These are phyloP conservation scores for Amphipyra tragopoginis DNA, from an alignment of 2,888 invertebrate genomes.

Conservation along the genomic window DNA sequence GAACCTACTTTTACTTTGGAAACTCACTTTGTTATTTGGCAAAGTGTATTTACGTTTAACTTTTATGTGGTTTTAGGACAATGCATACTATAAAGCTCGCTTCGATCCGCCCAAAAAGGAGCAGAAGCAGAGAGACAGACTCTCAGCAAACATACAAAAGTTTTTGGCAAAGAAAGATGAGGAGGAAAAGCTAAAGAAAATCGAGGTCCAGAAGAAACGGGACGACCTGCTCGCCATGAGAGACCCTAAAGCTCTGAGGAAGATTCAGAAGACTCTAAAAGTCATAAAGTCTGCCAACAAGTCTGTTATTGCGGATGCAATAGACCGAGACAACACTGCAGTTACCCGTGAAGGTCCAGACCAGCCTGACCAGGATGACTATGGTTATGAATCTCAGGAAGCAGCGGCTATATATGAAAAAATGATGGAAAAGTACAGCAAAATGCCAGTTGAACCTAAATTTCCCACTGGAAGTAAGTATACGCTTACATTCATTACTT, in stretches of 20 bases:
- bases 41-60: not conserved
- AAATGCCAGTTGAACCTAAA: constrained; percentile 93
- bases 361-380: constrained; percentile 97
- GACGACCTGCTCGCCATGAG: constrained; percentile 91
- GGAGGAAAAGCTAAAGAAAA: constrained; percentile 92
- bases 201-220: constrained; percentile 91
- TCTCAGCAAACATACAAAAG: constrained; percentile 95
- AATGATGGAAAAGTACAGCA: constrained; percentile 95
- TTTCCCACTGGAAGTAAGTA: constrained; percentile 89
- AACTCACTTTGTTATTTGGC: constrained; percentile 31
- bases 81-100: constrained; percentile 93
- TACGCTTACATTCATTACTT: constrained; percentile 1
- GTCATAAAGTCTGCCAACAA: constrained; percentile 97
- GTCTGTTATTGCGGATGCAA: constrained; percentile 95
- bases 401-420: constrained; percentile 95
- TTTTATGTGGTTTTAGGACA: constrained; percentile 70
- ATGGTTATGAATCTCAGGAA: constrained; percentile 96
- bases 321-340: constrained; percentile 93
- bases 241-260: constrained; percentile 93
- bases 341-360: constrained; percentile 93
- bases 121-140: constrained; percentile 90
- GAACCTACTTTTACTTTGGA: constrained; percentile 34
- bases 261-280: constrained; percentile 95
- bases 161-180: constrained; percentile 95
- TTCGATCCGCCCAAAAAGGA: constrained; percentile 96